Evolutionary conservation across 2,797 vertebrate genomes (phyloP), one percentile per base, ranked within the genome.

Genomic region (Oryzias sinensis): DNA sequence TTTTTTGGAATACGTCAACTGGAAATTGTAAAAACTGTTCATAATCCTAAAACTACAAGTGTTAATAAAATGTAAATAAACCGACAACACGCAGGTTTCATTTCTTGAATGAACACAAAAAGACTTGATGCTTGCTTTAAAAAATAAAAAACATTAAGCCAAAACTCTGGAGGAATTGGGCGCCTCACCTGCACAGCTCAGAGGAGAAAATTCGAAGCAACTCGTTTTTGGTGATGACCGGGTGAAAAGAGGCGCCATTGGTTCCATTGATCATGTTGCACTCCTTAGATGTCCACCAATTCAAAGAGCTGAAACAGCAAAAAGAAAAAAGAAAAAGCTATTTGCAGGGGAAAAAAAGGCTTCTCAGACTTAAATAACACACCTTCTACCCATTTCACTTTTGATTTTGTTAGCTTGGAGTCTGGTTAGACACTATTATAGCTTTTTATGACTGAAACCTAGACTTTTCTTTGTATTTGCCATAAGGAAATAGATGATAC

Each of bases 191-290:
- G 91, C 97, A 98, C 60, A 98, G 92, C 64, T 99, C 97, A 1
- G 97, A 96, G 14, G 94, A 90, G 80, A 98, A 99, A 56, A 97
- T 90, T 73, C 94, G 95, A 44, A 99, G 91, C 0, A 54, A 70
- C 77, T 98, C 97, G 0, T 92, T 89, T 81, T 92, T 95, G 56
- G 44, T 80, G 77, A 99, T 70, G 51, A 97, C 47, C 0, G 97
- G 93, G 62, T 99, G 97, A 68, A 98, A 98, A 44, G 90, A 92
- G 0, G 92, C 93, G 22, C 95, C 97, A 2, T 95, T 96, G 4
- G 97, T 98, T 49, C 97, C 97, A n/a, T 98, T 99, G 69, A 99
- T 97, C 96, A 96, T 98, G 52, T 99, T 99, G 77, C 96, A 95
- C 0, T 78, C 52, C 1, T 93, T 89, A 9, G 95, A 90, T 4